These are phyloP conservation scores for Sarcophaga carnaria DNA, from an alignment of 2,888 invertebrate species.

Conservation along the genomic window DNA sequence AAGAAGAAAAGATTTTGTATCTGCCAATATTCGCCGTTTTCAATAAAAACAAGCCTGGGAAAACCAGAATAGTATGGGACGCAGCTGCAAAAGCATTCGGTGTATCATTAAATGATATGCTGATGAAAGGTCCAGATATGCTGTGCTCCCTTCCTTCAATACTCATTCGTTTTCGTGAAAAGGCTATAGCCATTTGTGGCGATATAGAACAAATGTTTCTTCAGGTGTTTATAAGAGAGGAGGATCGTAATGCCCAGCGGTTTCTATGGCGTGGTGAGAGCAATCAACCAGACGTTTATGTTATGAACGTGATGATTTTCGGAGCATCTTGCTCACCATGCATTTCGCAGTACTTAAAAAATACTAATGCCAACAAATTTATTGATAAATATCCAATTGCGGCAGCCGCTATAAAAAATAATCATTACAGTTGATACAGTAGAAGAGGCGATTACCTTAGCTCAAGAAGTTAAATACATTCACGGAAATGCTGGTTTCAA, in stretches of 20 bases:
- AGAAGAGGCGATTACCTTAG: slow-evolving; percentile 35
- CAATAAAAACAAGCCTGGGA: slow-evolving; percentile 35
- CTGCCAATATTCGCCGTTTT: not conserved
- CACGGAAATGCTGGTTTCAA: no score
- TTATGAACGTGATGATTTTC: slow-evolving; percentile 44
- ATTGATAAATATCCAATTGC: slow-evolving; percentile 6
- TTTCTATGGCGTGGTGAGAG: slow-evolving; percentile 48
- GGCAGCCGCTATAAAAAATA: slow-evolving; percentile 34
- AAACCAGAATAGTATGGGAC: slow-evolving; percentile 8
- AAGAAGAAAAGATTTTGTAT: slow-evolving; percentile 21
- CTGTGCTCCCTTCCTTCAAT: slow-evolving; percentile 31
- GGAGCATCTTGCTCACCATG: not conserved
- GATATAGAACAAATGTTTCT: slow-evolving; percentile 62
- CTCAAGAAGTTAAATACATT: slow-evolving; percentile 36
- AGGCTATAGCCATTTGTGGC: slow-evolving; percentile 32
- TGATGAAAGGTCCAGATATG: slow-evolving; percentile 31
- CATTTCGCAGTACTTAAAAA: not conserved
- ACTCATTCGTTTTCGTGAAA: slow-evolving; percentile 26
- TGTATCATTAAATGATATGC: slow-evolving; percentile 44
- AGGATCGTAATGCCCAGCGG: slow-evolving; percentile 50
- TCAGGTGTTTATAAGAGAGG: slow-evolving; percentile 44
- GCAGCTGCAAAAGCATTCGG: slow-evolving; percentile 44
- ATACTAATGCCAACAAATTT: no score
- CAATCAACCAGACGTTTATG: slow-evolving; percentile 16
- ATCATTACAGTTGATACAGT: slow-evolving; percentile 51